Evolutionary conservation across 2,888 invertebrate species (phyloP).

Genomic region (Taenaris catops): DNA sequence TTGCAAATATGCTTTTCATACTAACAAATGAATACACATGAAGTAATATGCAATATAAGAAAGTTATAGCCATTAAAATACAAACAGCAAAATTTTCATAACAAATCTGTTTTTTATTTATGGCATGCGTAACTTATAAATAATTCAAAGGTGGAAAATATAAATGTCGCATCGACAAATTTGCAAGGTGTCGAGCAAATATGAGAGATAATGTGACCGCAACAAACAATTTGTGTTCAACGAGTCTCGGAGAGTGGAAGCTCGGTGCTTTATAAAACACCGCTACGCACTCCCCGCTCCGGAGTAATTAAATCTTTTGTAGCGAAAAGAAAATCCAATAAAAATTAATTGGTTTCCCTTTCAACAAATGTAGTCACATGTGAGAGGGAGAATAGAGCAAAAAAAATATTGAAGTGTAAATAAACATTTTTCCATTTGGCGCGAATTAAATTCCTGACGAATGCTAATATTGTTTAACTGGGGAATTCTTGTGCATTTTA

Average conservation of each 20-base stretch:
- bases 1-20: too few relatives aligned
- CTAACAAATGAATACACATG: too few relatives aligned
- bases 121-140: too few relatives aligned
- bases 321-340: constrained; percentile 63
- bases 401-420: constrained; percentile 51
- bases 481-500: constrained; percentile 74
- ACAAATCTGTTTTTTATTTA: too few relatives aligned
- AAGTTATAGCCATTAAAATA: too few relatives aligned
- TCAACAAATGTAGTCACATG: constrained; percentile 41
- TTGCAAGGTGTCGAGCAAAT: constrained; percentile 40
- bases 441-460: constrained; percentile 70
- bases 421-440: constrained; percentile 57
- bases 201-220: constrained; percentile 53
- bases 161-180: constrained; percentile 42
- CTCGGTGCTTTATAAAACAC: constrained; percentile 43
- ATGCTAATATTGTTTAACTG: constrained; percentile 74
- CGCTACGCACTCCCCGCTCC: constrained; percentile 41
- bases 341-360: constrained; percentile 57
- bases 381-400: constrained; percentile 47
- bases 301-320: constrained; percentile 64
- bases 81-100: too few relatives aligned
- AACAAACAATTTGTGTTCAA: constrained; percentile 55
- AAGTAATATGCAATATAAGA: too few relatives aligned
- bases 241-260: constrained; percentile 22
- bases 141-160: constrained; percentile 36